Percentiles rank a stretch among this genome's conserved stretches.
Conservation (phyloP, 2,113 vertebrate species). For the Siphamia tubifer region DNA sequence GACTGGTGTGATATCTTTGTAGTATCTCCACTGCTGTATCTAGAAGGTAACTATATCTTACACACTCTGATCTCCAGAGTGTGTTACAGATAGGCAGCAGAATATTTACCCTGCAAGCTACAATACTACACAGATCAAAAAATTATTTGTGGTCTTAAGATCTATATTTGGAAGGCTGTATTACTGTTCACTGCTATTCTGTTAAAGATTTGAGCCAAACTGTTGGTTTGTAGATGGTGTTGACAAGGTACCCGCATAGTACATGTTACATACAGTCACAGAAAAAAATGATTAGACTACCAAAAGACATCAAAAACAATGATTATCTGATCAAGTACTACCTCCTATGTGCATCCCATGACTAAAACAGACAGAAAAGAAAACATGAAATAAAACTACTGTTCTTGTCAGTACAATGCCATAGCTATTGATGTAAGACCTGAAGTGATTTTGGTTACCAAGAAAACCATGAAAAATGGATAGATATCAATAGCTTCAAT, state of each 20-base stretch:
- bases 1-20: neutral
- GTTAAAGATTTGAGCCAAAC: constrained; percentile 22
- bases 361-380: too few relatives aligned
- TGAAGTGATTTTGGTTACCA: too few relatives aligned
- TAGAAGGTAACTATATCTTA: neutral
- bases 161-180: neutral
- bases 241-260: constrained; percentile 14
- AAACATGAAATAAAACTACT: too few relatives aligned
- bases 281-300: too few relatives aligned
- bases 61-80: neutral
- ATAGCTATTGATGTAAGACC: too few relatives aligned
- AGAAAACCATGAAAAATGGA: too few relatives aligned
- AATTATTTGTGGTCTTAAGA: neutral
- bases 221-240: constrained; percentile 13
- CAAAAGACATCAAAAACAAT: too few relatives aligned
- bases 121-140: neutral
- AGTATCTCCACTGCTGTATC: neutral
- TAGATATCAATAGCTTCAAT: too few relatives aligned
- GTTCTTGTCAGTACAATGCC: too few relatives aligned
- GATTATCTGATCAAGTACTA: too few relatives aligned
- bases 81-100: neutral
- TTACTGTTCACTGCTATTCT: neutral
- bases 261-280: neutral
- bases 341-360: too few relatives aligned
- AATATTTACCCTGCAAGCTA: neutral